These are phyloP conservation scores for Acronicta alni DNA, from an alignment of 2,888 invertebrate genomes.

Conservation along the genomic window DNA sequence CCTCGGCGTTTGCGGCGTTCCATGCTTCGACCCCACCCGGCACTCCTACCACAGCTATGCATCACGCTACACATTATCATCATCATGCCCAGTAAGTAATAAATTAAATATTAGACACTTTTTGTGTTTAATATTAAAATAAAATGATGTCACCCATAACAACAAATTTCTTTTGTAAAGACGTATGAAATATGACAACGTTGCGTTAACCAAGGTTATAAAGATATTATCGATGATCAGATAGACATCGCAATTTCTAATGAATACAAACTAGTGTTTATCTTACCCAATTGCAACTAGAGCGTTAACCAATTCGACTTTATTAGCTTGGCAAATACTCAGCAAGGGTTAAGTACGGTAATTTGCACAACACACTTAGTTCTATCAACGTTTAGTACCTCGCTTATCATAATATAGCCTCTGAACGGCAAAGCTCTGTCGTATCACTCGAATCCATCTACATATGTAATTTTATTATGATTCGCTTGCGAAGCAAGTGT, in stretches of 20 bases:
- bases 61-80: conserved; percentile 88
- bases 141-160: no score
- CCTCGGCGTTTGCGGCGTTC: conserved; percentile 90
- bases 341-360: conserved; percentile 22
- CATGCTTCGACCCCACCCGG: conserved; percentile 90
- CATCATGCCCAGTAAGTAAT: conserved; percentile 86
- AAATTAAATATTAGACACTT: conserved; percentile 1
- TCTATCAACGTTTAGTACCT: conserved; percentile 64
- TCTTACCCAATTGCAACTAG: conserved; percentile 9
- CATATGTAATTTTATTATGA: conserved; percentile 79
- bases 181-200: conserved; percentile 14
- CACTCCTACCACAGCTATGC: conserved; percentile 88
- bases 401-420: conserved; percentile 64
- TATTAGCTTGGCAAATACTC: conserved; percentile 28
- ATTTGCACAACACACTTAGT: conserved; percentile 60
- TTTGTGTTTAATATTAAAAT: no score
- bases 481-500: conserved; percentile 78
- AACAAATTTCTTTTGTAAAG: not conserved
- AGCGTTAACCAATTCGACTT: conserved; percentile 37
- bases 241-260: conserved; percentile 29
- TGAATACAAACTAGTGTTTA: conserved; percentile 27
- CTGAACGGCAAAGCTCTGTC: conserved; percentile 61
- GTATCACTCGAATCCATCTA: conserved; percentile 72
- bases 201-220: conserved; percentile 20
- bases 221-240: conserved; percentile 33